A percentile compares a stretch with the other conserved stretches of the same genome.
These are phyloP conservation scores for Cladopsammia gracilis DNA, from an alignment of 64 coral and sea anemone genomes.

Conservation along the genomic window DNA sequence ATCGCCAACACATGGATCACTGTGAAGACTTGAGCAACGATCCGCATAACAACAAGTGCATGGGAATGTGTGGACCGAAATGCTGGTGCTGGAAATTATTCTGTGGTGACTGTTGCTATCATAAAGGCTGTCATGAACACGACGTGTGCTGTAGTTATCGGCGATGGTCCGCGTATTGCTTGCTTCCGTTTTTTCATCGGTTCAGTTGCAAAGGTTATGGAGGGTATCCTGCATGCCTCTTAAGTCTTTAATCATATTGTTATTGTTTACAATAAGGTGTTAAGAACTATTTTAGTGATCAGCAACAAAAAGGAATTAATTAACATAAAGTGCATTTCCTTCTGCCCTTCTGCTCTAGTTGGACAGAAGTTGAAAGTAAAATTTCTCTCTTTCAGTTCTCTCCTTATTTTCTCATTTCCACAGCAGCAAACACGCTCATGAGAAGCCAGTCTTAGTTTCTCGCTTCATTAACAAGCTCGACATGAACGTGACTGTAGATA, in stretches of 20 bases:
- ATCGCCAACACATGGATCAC: neutral
- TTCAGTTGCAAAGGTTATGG: slow-evolving; percentile 24
- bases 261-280: neutral
- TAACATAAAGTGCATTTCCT: no score
- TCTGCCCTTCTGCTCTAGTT: no score
- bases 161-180: neutral
- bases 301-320: no score
- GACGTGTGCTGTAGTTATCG: slow-evolving; percentile 16
- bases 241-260: neutral
- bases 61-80: slow-evolving; percentile 21
- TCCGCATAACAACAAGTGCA: neutral
- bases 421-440: no score
- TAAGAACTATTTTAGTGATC: no score
- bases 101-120: slow-evolving; percentile 29
- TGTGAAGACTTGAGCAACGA: slow-evolving; percentile 1
- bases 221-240: slow-evolving; percentile 33
- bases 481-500: no score
- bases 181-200: slow-evolving; percentile 23
- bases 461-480: no score
- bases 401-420: no score
- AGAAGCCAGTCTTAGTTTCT: no score
- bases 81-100: slow-evolving; percentile 38
- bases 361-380: no score
- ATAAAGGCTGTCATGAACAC: slow-evolving; percentile 45
- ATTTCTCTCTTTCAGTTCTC: no score